These are phyloP conservation scores for Dasyurus viverrinus DNA, from an alignment of 2,113 vertebrate genomes.

Conservation along the genomic window DNA sequence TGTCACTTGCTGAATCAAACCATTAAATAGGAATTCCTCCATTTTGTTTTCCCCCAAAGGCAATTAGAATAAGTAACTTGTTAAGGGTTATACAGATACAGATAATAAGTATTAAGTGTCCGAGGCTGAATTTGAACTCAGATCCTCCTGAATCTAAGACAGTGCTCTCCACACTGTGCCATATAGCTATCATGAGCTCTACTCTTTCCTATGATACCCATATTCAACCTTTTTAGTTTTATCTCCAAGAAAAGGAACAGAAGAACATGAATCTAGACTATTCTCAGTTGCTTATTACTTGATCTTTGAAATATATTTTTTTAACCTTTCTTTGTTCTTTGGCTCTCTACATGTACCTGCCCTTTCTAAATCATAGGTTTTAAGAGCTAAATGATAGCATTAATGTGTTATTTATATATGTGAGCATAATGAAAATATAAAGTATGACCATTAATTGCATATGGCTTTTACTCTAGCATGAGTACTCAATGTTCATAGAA, in stretches of 20 bases:
- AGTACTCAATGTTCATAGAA: background rate
- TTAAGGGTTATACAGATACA: no score
- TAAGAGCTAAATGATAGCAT: background rate
- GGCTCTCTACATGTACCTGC: background rate
- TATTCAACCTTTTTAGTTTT: background rate
- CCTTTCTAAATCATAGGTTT: background rate
- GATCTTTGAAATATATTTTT: background rate
- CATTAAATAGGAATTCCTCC: background rate
- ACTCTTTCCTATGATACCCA: background rate
- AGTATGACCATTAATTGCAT: background rate
- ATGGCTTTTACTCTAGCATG: background rate
- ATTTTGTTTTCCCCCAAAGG: no score
- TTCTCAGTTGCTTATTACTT: background rate
- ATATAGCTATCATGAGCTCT: background rate
- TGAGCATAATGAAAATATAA: background rate
- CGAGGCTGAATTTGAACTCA: no score
- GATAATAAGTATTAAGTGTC: no score
- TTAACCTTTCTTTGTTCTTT: background rate
- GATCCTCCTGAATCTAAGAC: no score
- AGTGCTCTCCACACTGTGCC: no score
- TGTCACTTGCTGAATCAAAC: background rate
- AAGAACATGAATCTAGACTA: background rate
- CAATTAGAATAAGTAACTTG: no score
- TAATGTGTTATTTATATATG: background rate
- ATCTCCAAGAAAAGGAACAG: background rate